Evolutionary conservation across 2,888 invertebrate genomes (phyloP).

Genomic region (Idaea straminata): DNA sequence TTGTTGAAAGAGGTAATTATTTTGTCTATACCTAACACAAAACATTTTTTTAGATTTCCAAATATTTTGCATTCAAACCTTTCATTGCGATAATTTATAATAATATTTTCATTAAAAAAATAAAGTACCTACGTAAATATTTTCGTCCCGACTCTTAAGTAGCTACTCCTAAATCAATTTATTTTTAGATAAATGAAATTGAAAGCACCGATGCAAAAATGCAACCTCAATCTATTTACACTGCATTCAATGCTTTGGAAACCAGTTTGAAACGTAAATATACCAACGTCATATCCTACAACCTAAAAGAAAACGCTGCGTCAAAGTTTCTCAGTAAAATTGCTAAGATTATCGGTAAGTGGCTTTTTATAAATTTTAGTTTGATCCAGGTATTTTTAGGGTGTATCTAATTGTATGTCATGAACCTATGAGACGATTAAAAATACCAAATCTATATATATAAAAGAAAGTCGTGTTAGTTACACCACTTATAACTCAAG

Average conservation of each 20-base stretch:
- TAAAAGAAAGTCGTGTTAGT: no score
- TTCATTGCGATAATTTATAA: no score
- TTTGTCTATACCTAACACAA: no score
- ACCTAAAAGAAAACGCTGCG: slow-evolving; percentile 28
- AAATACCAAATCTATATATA: no score
- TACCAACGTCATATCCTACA: slow-evolving; percentile 33
- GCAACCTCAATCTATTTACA: slow-evolving; percentile 30
- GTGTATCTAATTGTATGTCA: no score
- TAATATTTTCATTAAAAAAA: no score
- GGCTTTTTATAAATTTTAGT: neutral
- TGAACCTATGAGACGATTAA: no score
- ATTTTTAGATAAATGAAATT: slow-evolving; percentile 31
- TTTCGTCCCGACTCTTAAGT: no score
- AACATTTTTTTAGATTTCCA: neutral
- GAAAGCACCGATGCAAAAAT: slow-evolving; percentile 15
- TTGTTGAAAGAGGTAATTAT: slow-evolving; percentile 34
- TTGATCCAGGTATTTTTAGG: neutral
- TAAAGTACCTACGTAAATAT: no score
- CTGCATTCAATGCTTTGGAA: slow-evolving; percentile 40
- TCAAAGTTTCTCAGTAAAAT: slow-evolving; percentile 27
- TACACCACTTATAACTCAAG: no score
- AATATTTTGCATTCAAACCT: no score
- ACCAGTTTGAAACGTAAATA: slow-evolving; percentile 39
- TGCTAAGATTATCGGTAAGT: slow-evolving; percentile 32
- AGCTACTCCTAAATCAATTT: slow-evolving; percentile 4